These are phyloP conservation scores for Torymus tubicola DNA, from an alignment of 2,888 invertebrate species.

Conservation along the genomic window DNA sequence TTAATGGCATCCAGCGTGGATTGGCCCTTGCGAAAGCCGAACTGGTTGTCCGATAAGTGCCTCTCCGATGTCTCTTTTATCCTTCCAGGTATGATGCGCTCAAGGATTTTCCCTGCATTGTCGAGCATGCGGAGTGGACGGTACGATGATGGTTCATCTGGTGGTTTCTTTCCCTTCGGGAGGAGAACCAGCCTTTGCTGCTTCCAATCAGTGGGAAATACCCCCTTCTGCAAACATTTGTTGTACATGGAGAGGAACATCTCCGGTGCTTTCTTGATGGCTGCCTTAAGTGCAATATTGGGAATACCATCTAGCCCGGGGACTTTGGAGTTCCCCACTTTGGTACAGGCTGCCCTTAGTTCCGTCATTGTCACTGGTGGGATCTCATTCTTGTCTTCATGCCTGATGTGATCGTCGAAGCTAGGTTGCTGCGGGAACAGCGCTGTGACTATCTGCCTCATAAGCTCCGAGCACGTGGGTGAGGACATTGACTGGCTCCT, in stretches of 20 bases:
- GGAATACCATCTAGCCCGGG: constrained; percentile 44
- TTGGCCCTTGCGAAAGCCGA: too few relatives aligned
- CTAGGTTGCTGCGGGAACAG: constrained; percentile 3
- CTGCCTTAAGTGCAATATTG: constrained; percentile 37
- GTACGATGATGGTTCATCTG: constrained; percentile 44
- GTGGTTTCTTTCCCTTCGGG: not conserved
- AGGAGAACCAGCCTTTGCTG: constrained; percentile 46
- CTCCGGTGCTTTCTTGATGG: constrained; percentile 37
- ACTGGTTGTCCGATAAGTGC: constrained; percentile 39
- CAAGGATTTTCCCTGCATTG: constrained; percentile 44
- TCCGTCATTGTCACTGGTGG: too few relatives aligned
- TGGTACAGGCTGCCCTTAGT: not conserved
- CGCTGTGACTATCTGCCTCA: not conserved
- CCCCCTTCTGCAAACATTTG: constrained; percentile 48
- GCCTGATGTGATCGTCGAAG: not conserved
- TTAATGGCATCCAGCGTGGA: constrained; percentile 47
- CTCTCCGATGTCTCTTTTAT: not conserved
- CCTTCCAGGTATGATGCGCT: constrained; percentile 33
- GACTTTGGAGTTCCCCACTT: constrained; percentile 38
- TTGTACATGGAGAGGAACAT: constrained; percentile 54
- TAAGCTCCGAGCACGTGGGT: not conserved
- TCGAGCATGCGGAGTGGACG: constrained; percentile 54
- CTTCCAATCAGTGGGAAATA: constrained; percentile 8
- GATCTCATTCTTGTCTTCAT: too few relatives aligned
- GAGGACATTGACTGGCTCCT: not conserved